These are phyloP conservation scores for Microctenopoma lineatum DNA, from an alignment of 2,797 vertebrate species.

Conservation along the genomic window DNA sequence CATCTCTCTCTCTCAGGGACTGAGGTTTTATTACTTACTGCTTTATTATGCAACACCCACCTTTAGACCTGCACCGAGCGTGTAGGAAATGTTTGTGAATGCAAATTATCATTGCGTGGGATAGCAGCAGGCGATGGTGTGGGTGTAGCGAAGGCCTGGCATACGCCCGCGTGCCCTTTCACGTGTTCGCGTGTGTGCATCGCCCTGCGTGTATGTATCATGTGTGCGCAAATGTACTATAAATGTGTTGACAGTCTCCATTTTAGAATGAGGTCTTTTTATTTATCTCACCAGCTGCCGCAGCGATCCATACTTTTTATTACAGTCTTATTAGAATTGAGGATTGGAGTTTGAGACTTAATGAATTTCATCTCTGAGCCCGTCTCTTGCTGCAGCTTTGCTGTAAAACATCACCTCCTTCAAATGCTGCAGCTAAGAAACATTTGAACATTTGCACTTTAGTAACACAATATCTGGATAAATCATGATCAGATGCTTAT, in stretches of 20 bases:
- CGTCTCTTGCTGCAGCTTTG: constrained; percentile 41
- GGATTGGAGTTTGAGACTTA: constrained; percentile 68
- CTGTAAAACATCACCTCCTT: constrained; percentile 58
- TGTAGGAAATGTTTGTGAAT: constrained; percentile 66
- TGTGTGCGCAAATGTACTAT: background rate
- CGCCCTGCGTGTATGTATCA: background rate
- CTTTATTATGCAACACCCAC: constrained; percentile 64
- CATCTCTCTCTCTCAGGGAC: constrained; percentile 25
- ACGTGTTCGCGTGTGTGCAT: constrained; percentile 23
- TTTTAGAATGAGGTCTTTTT: constrained; percentile 55
- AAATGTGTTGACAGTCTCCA: constrained; percentile 13
- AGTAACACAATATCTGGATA: constrained; percentile 24
- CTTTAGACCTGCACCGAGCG: constrained; percentile 26
- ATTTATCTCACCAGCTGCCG: constrained; percentile 58
- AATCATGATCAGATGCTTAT: constrained; percentile 40
- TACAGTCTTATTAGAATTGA: constrained; percentile 70
- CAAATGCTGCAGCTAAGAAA: constrained; percentile 26
- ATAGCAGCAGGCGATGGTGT: constrained; percentile 50
- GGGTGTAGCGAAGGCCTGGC: constrained; percentile 34
- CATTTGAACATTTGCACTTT: constrained; percentile 28
- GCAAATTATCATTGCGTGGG: constrained; percentile 63
- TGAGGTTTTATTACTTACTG: constrained; percentile 58
- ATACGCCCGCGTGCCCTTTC: constrained; percentile 4
- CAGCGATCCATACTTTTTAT: constrained; percentile 72
- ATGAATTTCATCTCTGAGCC: constrained; percentile 76